Evolutionary conservation across 2,113 vertebrate genomes (phyloP).

Genomic region (Rynchops niger): DNA sequence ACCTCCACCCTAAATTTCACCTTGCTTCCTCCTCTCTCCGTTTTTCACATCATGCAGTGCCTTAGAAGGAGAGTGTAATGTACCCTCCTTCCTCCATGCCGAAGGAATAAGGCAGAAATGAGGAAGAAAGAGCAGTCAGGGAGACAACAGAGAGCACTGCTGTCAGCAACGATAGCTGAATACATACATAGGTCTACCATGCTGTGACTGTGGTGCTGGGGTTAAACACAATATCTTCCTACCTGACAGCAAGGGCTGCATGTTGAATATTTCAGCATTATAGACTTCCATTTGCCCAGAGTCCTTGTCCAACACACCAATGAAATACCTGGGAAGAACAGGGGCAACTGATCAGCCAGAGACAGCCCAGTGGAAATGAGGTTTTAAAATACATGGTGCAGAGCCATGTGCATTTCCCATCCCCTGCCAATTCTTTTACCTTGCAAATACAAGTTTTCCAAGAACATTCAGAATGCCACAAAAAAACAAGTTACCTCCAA

Average conservation of each 20-base stretch:
- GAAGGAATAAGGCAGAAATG: not conserved
- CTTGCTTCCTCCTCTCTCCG: not conserved
- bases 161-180: not conserved
- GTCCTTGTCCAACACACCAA: slow-evolving; percentile 87
- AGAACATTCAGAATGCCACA: not conserved
- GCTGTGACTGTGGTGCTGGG: too few species aligned
- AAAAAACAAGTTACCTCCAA: not conserved
- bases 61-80: not conserved
- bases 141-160: not conserved
- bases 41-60: not conserved
- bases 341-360: not conserved
- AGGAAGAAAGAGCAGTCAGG: not conserved
- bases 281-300: slow-evolving; percentile 90
- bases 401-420: not conserved
- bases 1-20: not conserved
- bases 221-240: not conserved
- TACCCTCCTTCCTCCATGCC: too few species aligned
- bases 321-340: slow-evolving; percentile 83
- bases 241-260: slow-evolving; percentile 92
- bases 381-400: fast-evolving
- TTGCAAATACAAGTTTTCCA: not conserved
- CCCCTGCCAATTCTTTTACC: not conserved
- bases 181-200: fast-evolving
- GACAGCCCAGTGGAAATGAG: not conserved
- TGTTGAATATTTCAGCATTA: slow-evolving; percentile 87